A percentile compares a stretch with the other conserved stretches of the same genome.
These are phyloP conservation scores for Luscinia luscinia DNA, from an alignment of 2,797 vertebrate genomes.

Conservation along the genomic window DNA sequence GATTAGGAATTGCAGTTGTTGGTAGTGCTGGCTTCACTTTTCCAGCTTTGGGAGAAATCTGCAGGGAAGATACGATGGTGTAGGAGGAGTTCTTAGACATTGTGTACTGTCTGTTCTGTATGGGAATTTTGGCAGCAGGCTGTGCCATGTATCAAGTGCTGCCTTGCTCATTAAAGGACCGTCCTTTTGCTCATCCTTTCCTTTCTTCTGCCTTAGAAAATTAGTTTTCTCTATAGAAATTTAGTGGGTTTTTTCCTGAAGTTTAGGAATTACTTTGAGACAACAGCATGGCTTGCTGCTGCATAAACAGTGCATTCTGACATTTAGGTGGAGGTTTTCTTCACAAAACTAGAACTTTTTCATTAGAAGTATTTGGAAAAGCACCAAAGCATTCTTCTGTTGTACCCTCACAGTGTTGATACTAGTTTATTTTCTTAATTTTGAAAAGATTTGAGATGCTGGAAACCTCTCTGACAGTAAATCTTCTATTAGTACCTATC, in stretches of 20 bases:
- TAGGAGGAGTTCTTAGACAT: slow-evolving; percentile 50
- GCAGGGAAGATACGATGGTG: slow-evolving; percentile 11
- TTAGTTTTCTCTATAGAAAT: neutral
- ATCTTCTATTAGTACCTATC: neutral
- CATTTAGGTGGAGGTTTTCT: neutral
- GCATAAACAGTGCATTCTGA: neutral
- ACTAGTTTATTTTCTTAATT: neutral
- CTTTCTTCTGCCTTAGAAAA: neutral
- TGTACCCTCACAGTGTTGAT: neutral
- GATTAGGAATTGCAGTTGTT: neutral
- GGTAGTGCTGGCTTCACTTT: neutral
- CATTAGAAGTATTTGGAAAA: neutral
- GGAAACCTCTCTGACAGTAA: neutral
- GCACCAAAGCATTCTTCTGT: neutral
- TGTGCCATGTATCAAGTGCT: slow-evolving; percentile 24
- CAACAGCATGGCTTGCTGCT: neutral
- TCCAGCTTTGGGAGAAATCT: neutral
- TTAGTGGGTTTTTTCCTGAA: neutral
- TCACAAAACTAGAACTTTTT: neutral
- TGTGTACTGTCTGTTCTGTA: slow-evolving; percentile 56
- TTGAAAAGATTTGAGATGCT: neutral
- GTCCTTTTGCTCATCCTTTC: neutral
- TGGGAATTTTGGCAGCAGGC: slow-evolving; percentile 36
- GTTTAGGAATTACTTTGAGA: neutral
- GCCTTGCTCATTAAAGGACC: slow-evolving; percentile 3